These are phyloP conservation scores for Azemiops feae DNA, from an alignment of 2,113 vertebrate species.

Conservation along the genomic window DNA sequence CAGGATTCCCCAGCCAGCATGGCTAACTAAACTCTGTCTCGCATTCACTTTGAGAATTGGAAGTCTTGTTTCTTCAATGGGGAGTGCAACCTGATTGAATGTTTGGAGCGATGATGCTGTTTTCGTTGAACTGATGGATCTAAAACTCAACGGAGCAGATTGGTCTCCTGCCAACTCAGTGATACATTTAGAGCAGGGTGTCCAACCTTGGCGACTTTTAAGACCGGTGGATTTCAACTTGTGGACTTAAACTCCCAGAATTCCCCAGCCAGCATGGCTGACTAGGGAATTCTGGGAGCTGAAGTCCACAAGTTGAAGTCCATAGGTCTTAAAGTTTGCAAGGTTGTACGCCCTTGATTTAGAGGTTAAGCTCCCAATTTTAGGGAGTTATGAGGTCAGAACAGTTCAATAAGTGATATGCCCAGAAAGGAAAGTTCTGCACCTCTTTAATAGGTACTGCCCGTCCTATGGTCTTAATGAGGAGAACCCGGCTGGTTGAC, in stretches of 20 bases:
- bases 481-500: not conserved
- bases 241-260: too few relatives aligned
- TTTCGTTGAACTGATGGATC: not conserved
- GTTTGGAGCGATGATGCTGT: not conserved
- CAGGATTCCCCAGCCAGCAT: too few relatives aligned
- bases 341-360: not conserved
- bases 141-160: not conserved
- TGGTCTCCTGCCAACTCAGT: not conserved
- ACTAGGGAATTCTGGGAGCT: too few relatives aligned
- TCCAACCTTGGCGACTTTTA: too few relatives aligned
- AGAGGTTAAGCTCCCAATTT: not conserved
- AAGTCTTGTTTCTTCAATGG: not conserved
- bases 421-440: not conserved
- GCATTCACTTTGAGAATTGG: not conserved
- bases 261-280: too few relatives aligned
- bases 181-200: not conserved
- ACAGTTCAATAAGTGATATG: not conserved
- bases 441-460: slow-evolving; percentile 13
- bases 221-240: too few relatives aligned
- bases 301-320: too few relatives aligned
- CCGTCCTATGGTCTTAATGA: not conserved
- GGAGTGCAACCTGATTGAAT: not conserved
- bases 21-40: not conserved
- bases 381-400: not conserved
- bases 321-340: too few relatives aligned